A percentile compares a stretch with the other conserved stretches of the same genome.
These are phyloP conservation scores for Brachyalestes nurse DNA, from an alignment of 2,797 vertebrate species.

Conservation along the genomic window DNA sequence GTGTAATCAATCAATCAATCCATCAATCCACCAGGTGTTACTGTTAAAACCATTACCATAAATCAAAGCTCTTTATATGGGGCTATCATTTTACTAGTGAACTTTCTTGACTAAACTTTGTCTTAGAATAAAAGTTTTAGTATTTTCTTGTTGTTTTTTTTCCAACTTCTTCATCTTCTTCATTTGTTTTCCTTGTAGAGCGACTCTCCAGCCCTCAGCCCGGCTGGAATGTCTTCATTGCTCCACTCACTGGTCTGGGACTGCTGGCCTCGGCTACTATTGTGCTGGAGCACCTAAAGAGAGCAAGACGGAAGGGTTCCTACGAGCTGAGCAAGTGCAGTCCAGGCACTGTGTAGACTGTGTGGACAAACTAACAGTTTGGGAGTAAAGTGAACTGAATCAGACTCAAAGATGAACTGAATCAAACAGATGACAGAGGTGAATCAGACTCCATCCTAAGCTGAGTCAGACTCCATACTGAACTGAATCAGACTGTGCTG, in stretches of 20 bases:
- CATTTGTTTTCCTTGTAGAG: slow-evolving; percentile 53
- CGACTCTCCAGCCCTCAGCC: slow-evolving; percentile 43
- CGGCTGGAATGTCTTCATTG: slow-evolving; percentile 47
- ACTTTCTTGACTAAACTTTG: not conserved
- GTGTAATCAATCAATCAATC: no score
- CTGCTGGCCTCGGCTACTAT: slow-evolving; percentile 48
- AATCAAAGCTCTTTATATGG: no score
- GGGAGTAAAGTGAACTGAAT: not conserved
- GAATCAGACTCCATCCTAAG: not conserved
- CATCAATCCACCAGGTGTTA: no score
- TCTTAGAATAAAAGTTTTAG: no score
- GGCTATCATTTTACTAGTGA: not conserved
- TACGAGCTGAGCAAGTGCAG: slow-evolving; percentile 70
- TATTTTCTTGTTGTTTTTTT: no score
- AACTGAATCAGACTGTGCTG: not conserved
- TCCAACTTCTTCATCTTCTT: not conserved
- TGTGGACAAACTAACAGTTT: not conserved
- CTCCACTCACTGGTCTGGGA: slow-evolving; percentile 49
- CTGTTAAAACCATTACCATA: no score
- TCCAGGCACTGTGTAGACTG: slow-evolving; percentile 49
- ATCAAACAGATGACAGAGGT: not conserved
- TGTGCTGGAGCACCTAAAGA: slow-evolving; percentile 67
- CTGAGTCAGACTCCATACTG: not conserved
- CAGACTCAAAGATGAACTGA: not conserved
- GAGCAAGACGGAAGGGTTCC: slow-evolving; percentile 72